Base-by-base conservation (phyloP, 1,140 invertebrate genomes). In the Lepeophtheirus salmonis region DNA sequence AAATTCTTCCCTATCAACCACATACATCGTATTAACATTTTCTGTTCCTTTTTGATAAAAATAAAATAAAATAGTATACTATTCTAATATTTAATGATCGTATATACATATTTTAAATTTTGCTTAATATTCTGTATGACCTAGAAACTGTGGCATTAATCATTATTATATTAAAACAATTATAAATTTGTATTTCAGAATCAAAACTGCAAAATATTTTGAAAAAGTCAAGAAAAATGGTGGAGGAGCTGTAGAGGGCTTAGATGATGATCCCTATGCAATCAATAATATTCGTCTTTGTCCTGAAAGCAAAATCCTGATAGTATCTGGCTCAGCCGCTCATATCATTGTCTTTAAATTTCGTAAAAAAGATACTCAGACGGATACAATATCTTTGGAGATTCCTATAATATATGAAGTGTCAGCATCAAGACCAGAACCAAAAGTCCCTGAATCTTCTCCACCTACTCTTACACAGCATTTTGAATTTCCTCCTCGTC, bases 301-400 rank as follows among this genome's bases (percentile, higher is more conserved):
- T 72, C 82, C 89, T 1, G 92, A 97, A 72, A 94, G 89, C 65
- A 78, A 85, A 50, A 80, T 88, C 64, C 75, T 98, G 60, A 83
- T 82, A 64, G 79, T 97, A 17, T 91, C 89, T 60, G 88, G 91
- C 12, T 81, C 86, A 25, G 83, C 84, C 65, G 83, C 84, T 63
- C 90, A 97, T 74, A 85, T 97, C 65, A 82, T 96, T 65, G 75
- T 97, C 21, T 97, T 94, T 75, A 89, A 88, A 70, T 98, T 94
- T 74, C 83, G 83, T 62, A 96, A 95, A 74, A 78, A 80, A 60
- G 94, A 97, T 71, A 79, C 79, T 64, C 6, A 41, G 30, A 79
- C 82, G 17, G 91, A 96, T 74, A 82, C 87, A 62, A 54, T 25
- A 18, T 78, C 83, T 57, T 70, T 96, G 68, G 89, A 94, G 71